phyloP scores from a whole-genome alignment of 2,113 vertebrate genomes.

The Chloroceryle aenea region DNA sequence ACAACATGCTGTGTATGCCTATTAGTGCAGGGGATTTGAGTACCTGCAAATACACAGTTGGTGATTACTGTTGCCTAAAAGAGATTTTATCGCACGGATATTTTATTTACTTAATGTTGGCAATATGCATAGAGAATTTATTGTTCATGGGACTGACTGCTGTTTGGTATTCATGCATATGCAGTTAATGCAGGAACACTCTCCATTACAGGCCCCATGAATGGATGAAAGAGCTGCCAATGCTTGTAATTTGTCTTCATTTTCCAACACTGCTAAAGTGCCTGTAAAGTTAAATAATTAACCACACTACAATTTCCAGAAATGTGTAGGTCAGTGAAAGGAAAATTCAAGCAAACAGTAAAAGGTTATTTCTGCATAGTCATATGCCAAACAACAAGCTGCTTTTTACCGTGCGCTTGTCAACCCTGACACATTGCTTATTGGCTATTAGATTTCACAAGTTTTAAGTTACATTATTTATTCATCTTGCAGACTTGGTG shows the following conservation, averaged over 20 bases:
- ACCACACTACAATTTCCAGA: not conserved
- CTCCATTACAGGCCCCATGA: not conserved
- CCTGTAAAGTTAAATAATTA: not conserved
- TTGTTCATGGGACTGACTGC: not conserved
- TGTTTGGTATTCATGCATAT: not conserved
- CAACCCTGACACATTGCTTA: not conserved
- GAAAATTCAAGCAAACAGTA: not conserved
- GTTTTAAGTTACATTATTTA: not conserved
- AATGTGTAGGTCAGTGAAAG: not conserved
- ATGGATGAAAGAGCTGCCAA: not conserved
- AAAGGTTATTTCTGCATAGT: not conserved
- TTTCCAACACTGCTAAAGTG: not conserved
- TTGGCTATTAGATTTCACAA: not conserved
- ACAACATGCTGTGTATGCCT: not conserved
- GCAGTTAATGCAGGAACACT: not conserved
- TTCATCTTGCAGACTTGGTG: not conserved
- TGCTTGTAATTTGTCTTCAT: not conserved
- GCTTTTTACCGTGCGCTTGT: not conserved
- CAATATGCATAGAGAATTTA: not conserved
- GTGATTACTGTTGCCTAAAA: not conserved
- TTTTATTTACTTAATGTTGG: not conserved
- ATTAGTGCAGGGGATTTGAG: not conserved
- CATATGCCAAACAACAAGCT: not conserved
- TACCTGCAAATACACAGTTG: not conserved
- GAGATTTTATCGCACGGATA: not conserved